Base-by-base conservation (phyloP, 2,888 invertebrate genomes). In the Ochropacha duplaris region DNA sequence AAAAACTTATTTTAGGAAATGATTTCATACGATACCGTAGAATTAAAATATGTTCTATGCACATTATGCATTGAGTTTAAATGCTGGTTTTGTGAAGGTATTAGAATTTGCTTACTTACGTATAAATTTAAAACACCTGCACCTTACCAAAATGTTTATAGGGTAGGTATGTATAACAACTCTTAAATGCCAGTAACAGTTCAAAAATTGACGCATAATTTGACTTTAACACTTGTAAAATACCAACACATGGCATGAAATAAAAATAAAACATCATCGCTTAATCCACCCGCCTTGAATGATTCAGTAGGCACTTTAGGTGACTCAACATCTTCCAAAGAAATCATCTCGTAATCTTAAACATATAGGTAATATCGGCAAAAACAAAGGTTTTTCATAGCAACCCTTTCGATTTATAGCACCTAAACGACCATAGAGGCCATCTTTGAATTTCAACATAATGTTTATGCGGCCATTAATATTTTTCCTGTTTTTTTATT, bases 401-500 rank as follows among this genome's bases (percentile, higher is more conserved):
- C 72, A 77, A 77, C 78, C 79, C 83, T 76, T 81, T 72, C 74
- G 74, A 81, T 83, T 84, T 83, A 81, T 80, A 70, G 79, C 76
- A 71, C 65, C 76, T 78, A 78, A 83, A 80, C 71, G 76, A 69
- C 83, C 82, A 77, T 84, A 83, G 83, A 80, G 61, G 72, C 82
- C 82, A 78, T 83, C 82, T 84, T 84, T 79, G 79, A 86, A 79
- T 84, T 83, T 85, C 86, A 86, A 83, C 82, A 81, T 86, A 87
- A 87, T 84, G 81, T 92, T 90, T 90, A 90, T 85, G 81, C 68
- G 72, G 50, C 83, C 87, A 88, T 91, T 90, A 87, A 82, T 86
- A 84, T 90, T 88, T 85, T 88, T 84, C 81, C 77, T 71, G 73
- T 81, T 73, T 81, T 84, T 92, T 92, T 91, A 91, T 90, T 70